Conservation (phyloP, 2,113 vertebrate genomes). For the Peromyscus leucopus region DNA sequence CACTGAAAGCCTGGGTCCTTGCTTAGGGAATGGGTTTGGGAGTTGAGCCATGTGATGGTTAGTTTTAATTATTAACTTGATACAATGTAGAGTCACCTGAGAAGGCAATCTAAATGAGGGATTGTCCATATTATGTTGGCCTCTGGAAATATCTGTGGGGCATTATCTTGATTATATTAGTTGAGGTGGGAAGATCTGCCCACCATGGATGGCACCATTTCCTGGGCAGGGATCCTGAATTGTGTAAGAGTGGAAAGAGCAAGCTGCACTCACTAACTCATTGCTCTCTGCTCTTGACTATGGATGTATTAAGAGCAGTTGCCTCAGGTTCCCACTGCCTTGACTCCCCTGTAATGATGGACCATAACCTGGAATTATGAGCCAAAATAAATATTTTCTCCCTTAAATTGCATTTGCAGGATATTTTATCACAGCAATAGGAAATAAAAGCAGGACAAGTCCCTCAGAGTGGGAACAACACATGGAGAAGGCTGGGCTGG, state of each 20-base stretch:
- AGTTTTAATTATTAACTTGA: background rate
- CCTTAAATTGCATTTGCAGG: background rate
- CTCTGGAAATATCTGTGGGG: background rate
- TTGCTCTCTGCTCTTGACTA: background rate
- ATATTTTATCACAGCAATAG: background rate
- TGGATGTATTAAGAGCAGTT: background rate
- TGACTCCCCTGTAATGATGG: background rate
- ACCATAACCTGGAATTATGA: background rate
- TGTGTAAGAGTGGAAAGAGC: too few relatives aligned
- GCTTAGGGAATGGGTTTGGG: background rate
- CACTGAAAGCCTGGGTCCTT: background rate
- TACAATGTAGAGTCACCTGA: background rate
- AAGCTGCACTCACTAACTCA: background rate
- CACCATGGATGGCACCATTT: background rate
- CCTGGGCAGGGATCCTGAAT: background rate
- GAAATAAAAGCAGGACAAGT: background rate
- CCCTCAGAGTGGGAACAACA: background rate
- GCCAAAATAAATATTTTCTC: background rate
- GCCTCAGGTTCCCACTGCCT: background rate
- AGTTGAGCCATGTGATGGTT: background rate
- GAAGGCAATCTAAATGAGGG: background rate
- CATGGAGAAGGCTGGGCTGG: accelerated
- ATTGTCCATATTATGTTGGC: background rate
- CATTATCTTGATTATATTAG: background rate
- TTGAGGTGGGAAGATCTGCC: background rate